A percentile compares a stretch with the other conserved stretches of the same genome.
These are phyloP conservation scores for Drosophila kambysellisi DNA, from an alignment of 2,888 invertebrate genomes.

Conservation along the genomic window DNA sequence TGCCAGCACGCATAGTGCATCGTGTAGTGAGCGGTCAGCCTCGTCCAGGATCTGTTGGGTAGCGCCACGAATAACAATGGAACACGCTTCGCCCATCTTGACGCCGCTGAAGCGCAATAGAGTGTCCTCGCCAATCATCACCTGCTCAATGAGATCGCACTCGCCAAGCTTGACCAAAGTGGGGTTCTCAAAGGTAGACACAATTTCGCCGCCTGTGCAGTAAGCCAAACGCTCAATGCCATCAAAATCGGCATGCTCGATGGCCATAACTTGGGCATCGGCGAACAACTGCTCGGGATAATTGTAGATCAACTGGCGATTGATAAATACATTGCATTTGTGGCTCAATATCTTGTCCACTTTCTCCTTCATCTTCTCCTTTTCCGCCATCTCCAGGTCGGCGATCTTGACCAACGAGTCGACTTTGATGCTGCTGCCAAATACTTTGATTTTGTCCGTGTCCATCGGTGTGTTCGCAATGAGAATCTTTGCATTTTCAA, in stretches of 20 bases:
- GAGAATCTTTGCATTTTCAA: slow-evolving; percentile 98
- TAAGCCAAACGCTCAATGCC: slow-evolving; percentile 98
- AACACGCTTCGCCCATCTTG: slow-evolving; percentile 97
- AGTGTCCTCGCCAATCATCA: slow-evolving; percentile 98
- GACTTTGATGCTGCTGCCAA: slow-evolving; percentile 97
- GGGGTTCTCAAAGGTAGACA: slow-evolving; percentile 98
- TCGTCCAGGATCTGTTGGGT: slow-evolving; percentile 99
- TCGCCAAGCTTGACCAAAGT: slow-evolving; percentile 95
- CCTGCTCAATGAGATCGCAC: slow-evolving; percentile 97
- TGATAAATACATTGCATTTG: slow-evolving; percentile 98
- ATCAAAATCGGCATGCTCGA: slow-evolving; percentile 99
- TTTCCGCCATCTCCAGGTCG: slow-evolving; percentile 98
- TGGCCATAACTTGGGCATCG: slow-evolving; percentile 99
- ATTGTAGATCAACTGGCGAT: slow-evolving; percentile 99
- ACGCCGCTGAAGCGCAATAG: slow-evolving; percentile 98
- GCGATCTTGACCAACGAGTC: slow-evolving; percentile 98
- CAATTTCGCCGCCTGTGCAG: slow-evolving; percentile 99
- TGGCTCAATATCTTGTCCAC: slow-evolving; percentile 97
- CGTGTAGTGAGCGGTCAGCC: slow-evolving; percentile 98
- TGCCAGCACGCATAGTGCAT: slow-evolving; percentile 98
- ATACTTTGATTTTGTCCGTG: slow-evolving; percentile 99
- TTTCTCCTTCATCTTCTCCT: slow-evolving; percentile 99
- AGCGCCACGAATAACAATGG: slow-evolving; percentile 98
- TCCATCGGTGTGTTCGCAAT: slow-evolving; percentile 99
- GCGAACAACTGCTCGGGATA: slow-evolving; percentile 99